phyloP scores from a whole-genome alignment of 2,113 vertebrate species.

The Mystacornis crossleyi region DNA sequence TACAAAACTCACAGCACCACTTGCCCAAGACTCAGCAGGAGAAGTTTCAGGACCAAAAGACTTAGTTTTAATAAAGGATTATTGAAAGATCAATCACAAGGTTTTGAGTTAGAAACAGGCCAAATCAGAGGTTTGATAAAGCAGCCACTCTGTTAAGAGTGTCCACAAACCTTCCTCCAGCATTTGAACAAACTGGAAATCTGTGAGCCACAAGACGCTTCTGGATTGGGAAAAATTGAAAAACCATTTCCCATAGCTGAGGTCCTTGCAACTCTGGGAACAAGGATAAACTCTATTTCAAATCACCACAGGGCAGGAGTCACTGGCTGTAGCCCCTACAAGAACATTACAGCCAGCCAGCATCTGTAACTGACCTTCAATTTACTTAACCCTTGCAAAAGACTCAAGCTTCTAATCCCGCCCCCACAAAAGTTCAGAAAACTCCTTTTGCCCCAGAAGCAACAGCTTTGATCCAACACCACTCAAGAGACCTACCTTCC shows the following conservation, averaged over 20 bases:
- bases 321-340: background rate
- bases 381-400: background rate
- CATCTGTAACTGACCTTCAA: background rate
- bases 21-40: background rate
- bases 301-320: background rate
- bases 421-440: slow-evolving; percentile 23
- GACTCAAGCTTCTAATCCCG: background rate
- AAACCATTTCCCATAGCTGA: background rate
- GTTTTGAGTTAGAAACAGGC: background rate
- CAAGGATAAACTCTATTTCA: background rate
- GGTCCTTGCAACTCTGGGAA: background rate
- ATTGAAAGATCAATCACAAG: background rate
- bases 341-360: background rate
- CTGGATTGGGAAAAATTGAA: background rate
- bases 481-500: slow-evolving; percentile 85
- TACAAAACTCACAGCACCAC: background rate
- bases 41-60: background rate
- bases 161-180: background rate
- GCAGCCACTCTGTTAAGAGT: background rate
- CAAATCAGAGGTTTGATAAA: background rate
- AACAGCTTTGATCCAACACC: background rate
- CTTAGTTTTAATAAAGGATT: background rate
- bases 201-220: background rate
- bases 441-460: background rate
- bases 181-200: background rate